A percentile compares a stretch with the other conserved stretches of the same genome.
Evolutionary conservation across 2,888 invertebrate genomes (phyloP).

Genomic region (Leptodirus hochenwartii): DNA sequence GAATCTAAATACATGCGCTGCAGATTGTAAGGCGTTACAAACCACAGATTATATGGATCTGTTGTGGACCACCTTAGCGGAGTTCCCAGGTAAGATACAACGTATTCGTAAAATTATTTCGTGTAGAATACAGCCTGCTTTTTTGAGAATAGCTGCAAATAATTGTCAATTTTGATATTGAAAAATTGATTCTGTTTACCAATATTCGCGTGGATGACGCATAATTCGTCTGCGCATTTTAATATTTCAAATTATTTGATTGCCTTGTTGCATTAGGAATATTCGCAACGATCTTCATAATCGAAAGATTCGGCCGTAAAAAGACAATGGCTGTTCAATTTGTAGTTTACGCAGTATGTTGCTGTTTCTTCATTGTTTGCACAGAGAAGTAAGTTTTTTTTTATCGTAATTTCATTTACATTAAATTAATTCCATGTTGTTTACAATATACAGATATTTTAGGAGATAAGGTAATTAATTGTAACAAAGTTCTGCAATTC

Average conservation of each 20-base stretch:
- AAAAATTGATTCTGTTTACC: no score
- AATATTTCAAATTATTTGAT: slow-evolving; percentile 6
- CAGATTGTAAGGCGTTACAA: slow-evolving; percentile 51
- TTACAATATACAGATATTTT: slow-evolving; percentile 4
- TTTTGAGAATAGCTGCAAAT: no score
- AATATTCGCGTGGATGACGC: no score
- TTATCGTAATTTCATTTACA: no score
- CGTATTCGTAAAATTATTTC: no score
- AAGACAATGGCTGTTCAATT: slow-evolving; percentile 91
- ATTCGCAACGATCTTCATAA: slow-evolving; percentile 73
- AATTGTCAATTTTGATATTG: no score
- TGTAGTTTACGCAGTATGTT: slow-evolving; percentile 59
- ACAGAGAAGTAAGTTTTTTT: slow-evolving; percentile 41
- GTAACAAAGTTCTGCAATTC: slow-evolving; percentile 1
- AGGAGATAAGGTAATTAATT: slow-evolving; percentile 1
- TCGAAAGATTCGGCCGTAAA: slow-evolving; percentile 78
- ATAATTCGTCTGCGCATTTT: background rate
- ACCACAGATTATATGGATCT: slow-evolving; percentile 84
- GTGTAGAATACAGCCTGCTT: no score
- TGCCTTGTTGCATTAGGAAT: slow-evolving; percentile 39
- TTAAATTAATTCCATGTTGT: background rate
- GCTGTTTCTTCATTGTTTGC: slow-evolving; percentile 56
- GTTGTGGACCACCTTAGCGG: slow-evolving; percentile 84
- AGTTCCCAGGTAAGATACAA: slow-evolving; percentile 64
- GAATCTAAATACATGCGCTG: slow-evolving; percentile 35